A percentile compares a stretch with the other conserved stretches of the same genome.
Conservation (phyloP, 2,888 invertebrate genomes). For the Drosophila longiperda region DNA sequence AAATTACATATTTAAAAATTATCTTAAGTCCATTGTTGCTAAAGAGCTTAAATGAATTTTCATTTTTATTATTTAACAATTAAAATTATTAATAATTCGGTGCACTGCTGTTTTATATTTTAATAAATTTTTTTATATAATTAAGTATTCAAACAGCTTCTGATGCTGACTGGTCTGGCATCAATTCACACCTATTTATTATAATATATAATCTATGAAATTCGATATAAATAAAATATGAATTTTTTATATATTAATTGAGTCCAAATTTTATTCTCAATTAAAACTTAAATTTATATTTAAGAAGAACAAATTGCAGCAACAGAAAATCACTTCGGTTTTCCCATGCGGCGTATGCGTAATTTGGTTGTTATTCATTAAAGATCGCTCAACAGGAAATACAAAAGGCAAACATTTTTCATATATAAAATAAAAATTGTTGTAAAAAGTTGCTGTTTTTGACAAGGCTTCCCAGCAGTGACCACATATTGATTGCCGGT, state of each 20-base stretch:
- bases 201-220: not conserved
- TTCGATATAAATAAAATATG: not conserved
- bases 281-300: not conserved
- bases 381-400: conserved; percentile 2
- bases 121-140: too few relatives aligned
- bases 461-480: conserved; percentile 57
- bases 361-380: conserved; percentile 44
- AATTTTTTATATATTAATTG: not conserved
- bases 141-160: not conserved
- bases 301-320: not conserved
- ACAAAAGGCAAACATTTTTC: not conserved
- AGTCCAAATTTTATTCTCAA: not conserved
- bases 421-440: conserved; percentile 21
- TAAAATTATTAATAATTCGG: too few relatives aligned
- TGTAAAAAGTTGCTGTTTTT: conserved; percentile 55
- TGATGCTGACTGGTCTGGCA: not conserved
- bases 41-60: not conserved
- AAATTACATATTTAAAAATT: not conserved
- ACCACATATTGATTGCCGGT: conserved; percentile 65
- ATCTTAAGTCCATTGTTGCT: not conserved
- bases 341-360: conserved; percentile 34
- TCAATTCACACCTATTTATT: not conserved
- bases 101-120: not conserved
- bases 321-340: not conserved
- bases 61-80: not conserved